Conservation (phyloP, 2,888 invertebrate genomes). For the Rhyacophila evoluta region DNA sequence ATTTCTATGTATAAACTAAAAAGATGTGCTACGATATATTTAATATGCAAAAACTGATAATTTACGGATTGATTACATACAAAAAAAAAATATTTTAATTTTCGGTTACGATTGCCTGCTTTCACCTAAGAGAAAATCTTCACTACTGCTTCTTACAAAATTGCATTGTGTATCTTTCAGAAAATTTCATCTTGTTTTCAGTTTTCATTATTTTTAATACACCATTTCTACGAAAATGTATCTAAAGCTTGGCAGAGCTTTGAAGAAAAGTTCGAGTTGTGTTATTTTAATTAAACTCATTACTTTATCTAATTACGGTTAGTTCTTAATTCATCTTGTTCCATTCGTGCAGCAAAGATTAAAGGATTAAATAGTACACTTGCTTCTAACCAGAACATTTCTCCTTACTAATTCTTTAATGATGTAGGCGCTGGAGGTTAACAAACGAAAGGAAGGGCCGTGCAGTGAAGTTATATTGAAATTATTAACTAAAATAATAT, state of each 20-base stretch:
- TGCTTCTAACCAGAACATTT: slow-evolving; percentile 1
- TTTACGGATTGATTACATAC: no score
- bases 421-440: slow-evolving; percentile 13
- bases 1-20: no score
- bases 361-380: slow-evolving; percentile 34
- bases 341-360: slow-evolving; percentile 30
- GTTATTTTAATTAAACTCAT: slow-evolving; percentile 41
- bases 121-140: no score
- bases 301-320: slow-evolving; percentile 39
- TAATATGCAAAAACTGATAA: no score
- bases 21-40: no score
- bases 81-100: no score
- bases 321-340: slow-evolving; percentile 39
- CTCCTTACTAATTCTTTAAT: slow-evolving; percentile 29
- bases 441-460: background rate
- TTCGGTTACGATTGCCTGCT: no score
- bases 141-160: no score
- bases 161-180: background rate
- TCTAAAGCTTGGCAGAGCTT: background rate
- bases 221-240: background rate
- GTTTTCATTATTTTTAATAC: no score
- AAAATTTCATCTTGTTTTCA: background rate
- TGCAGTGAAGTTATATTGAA: no score
- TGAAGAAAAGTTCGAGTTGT: background rate
- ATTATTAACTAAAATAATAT: no score